These are phyloP conservation scores for Myotis davidii DNA, from an alignment of 2,113 vertebrate genomes.

Conservation along the genomic window DNA sequence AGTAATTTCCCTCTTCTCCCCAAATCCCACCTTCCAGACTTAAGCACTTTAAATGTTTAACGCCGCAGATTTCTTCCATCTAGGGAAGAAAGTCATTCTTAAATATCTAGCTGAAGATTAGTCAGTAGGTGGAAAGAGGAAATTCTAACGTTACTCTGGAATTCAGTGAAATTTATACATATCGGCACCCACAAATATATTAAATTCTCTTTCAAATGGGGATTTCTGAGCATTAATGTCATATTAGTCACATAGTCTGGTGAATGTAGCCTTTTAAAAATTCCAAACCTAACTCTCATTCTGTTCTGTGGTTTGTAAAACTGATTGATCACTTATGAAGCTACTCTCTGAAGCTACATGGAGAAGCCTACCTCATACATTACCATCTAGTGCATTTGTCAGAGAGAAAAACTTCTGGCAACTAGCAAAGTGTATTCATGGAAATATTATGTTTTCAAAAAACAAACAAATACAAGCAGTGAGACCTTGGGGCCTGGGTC, in stretches of 20 bases:
- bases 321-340: conserved; percentile 76
- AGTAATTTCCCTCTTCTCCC: not conserved
- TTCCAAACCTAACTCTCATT: conserved; percentile 81
- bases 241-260: conserved; percentile 77
- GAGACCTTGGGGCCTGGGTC: conserved; percentile 80
- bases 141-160: conserved; percentile 33
- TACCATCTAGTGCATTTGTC: conserved; percentile 79
- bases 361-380: conserved; percentile 77
- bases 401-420: conserved; percentile 80
- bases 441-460: conserved; percentile 83
- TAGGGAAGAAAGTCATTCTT: conserved; percentile 27
- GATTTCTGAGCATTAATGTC: conserved; percentile 76
- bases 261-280: conserved; percentile 69
- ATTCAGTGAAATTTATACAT: conserved; percentile 29
- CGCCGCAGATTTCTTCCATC: not conserved
- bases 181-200: not conserved
- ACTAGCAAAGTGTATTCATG: conserved; percentile 69
- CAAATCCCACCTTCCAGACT: not conserved
- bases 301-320: conserved; percentile 79
- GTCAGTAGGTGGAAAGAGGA: not conserved
- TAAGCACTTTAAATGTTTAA: not conserved
- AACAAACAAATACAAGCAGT: conserved; percentile 79
- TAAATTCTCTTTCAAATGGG: conserved; percentile 33
- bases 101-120: conserved; percentile 41
- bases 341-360: conserved; percentile 78